Evolutionary conservation across 2,113 vertebrate genomes (phyloP).

Genomic region (Erythrocebus patas): DNA sequence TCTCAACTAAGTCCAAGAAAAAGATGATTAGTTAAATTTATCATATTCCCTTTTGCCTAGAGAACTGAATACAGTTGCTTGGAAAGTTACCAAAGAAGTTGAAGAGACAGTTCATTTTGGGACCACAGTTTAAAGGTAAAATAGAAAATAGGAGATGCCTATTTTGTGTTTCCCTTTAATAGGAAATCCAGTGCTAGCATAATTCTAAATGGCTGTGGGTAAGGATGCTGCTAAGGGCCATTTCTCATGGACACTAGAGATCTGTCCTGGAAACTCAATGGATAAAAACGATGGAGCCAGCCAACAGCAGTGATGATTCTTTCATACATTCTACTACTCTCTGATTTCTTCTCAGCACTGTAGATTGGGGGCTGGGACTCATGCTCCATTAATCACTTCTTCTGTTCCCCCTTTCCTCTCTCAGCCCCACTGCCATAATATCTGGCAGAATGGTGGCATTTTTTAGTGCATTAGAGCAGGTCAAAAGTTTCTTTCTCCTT

Average conservation of each 20-base stretch:
- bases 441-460: neutral
- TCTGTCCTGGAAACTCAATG: neutral
- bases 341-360: neutral
- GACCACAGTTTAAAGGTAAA: neutral
- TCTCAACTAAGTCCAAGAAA: neutral
- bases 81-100: conserved; percentile 29
- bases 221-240: neutral
- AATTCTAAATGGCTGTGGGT: neutral
- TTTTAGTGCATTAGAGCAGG: neutral
- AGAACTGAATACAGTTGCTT: neutral
- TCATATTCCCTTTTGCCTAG: neutral
- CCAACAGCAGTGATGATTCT: neutral
- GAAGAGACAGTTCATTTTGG: neutral
- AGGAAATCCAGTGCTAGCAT: neutral
- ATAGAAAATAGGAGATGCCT: neutral
- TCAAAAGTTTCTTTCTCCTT: neutral
- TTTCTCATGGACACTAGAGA: neutral
- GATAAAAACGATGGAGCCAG: neutral
- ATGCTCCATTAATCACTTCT: neutral
- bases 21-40: conserved; percentile 11
- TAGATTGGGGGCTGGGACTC: neutral
- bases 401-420: neutral
- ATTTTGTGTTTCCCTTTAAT: neutral
- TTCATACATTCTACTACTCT: neutral
- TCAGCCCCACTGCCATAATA: neutral